Evolutionary conservation across 2,888 invertebrate species (phyloP), one percentile per base, ranked within the genome.

Genomic region (Diarsia rubi): DNA sequence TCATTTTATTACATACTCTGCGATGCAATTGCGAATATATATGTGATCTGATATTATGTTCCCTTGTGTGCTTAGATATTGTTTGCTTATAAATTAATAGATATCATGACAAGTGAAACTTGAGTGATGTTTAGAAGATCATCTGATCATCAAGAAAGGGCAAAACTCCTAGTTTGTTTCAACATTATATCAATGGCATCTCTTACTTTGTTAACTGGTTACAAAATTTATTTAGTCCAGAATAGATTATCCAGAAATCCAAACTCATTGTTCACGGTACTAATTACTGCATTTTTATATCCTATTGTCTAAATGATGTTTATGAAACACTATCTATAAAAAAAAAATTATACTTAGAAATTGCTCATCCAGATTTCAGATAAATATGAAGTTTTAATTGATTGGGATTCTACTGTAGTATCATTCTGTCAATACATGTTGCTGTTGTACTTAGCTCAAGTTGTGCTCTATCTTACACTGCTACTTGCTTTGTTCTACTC

Each of bases 11-110:
- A 14, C 49, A 2, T 64, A 52, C 37, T 59, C 37, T 66, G 82
- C 62, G 16, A 65, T 65, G 84, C 84, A 59, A 69, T 78, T 21
- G 85, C 87, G 79, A 82, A 78, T 82, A 73, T 45, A 71, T 69
- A 70, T 81, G 47, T 49, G 14, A 75, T 31, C 27, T 72, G n/a
- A 72, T 73, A 52, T 27, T 49, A 80, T 60, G 4, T 65, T 49
- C 60, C 44, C 24, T 52, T 21, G 49, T 11, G 2, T 47, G 42
- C 24, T 47, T 44, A 27, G 37, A 63, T 63, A n/a, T 31, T 66
- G 31, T 45, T 31, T 4, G 60, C 27, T 74, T 66, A 31, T 66
- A 47, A 19, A 14, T 21, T n/a, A 64, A 5, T 49, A 44, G 19
- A 31, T 65, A 24, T 44, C 14, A 27, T 49, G 24, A 64, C 0